These are phyloP conservation scores for Drosophila sordidapex DNA, from an alignment of 2,888 invertebrate genomes.

Conservation along the genomic window DNA sequence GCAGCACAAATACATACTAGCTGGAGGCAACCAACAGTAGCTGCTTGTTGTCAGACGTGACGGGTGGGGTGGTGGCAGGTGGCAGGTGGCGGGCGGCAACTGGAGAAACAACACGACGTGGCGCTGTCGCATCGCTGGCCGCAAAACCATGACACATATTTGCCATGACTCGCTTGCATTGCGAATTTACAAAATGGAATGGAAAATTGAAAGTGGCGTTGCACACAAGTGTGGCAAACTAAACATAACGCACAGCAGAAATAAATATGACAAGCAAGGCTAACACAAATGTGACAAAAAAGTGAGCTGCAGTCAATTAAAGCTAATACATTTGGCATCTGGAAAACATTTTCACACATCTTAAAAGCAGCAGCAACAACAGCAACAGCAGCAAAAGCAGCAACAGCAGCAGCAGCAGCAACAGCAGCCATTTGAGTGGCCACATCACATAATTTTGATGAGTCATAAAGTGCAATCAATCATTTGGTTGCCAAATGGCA, in stretches of 20 bases:
- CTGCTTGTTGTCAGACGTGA: slow-evolving; percentile 16
- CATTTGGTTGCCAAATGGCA: slow-evolving; percentile 9
- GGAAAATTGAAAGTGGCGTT: slow-evolving; percentile 53
- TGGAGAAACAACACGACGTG: slow-evolving; percentile 37
- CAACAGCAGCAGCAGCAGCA: background rate
- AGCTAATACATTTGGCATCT: slow-evolving; percentile 16
- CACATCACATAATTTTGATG: slow-evolving; percentile 11
- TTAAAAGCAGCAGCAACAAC: slow-evolving; percentile 1
- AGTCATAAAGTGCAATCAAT: slow-evolving; percentile 29
- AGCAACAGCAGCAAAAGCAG: background rate
- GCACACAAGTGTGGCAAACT: slow-evolving; percentile 32
- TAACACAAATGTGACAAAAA: slow-evolving; percentile 10
- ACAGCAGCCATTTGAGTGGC: background rate
- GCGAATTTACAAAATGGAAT: slow-evolving; percentile 58
- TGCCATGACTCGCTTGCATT: slow-evolving; percentile 54
- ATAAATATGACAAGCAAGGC: slow-evolving; percentile 28
- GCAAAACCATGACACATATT: slow-evolving; percentile 72
- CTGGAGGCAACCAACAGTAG: slow-evolving; percentile 11
- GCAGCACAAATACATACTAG: background rate
- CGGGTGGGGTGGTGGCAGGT: slow-evolving; percentile 8
- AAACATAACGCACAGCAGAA: slow-evolving; percentile 3
- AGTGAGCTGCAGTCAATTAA: slow-evolving; percentile 3
- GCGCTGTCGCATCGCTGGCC: slow-evolving; percentile 27
- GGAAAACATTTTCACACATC: slow-evolving; percentile 11
- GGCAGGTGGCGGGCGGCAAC: slow-evolving; percentile 5